phyloP scores from a whole-genome alignment of 2,113 vertebrate genomes.

The Cebus imitator region DNA sequence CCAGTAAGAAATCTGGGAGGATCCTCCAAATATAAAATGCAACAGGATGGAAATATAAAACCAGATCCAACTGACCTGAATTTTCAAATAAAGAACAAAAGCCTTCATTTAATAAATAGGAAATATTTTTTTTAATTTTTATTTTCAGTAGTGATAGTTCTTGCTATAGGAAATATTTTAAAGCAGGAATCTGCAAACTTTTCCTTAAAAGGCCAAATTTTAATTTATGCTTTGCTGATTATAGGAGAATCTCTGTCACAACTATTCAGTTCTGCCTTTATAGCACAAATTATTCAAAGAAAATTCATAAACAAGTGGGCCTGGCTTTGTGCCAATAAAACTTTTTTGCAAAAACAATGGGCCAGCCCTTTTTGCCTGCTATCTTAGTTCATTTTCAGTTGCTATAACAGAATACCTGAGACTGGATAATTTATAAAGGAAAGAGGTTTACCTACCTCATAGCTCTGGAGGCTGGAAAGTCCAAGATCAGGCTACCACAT shows the following conservation, averaged over 20 bases:
- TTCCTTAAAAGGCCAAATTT: not conserved
- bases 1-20: not conserved
- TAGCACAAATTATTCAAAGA: not conserved
- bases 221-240: not conserved
- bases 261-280: not conserved
- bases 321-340: conserved; percentile 14
- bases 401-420: not conserved
- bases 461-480: not conserved
- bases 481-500: not conserved
- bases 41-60: not conserved
- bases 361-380: not conserved
- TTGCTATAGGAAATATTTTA: not conserved
- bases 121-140: not conserved
- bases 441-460: not conserved
- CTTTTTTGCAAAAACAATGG: conserved; percentile 42
- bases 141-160: too few relatives aligned
- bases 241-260: not conserved
- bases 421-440: not conserved
- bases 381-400: not conserved
- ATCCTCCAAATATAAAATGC: not conserved
- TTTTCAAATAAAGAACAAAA: conserved; percentile 36
- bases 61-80: not conserved
- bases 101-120: not conserved
- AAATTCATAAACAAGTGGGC: not conserved
- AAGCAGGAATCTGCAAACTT: not conserved